These are phyloP conservation scores for Apotomis turbidana DNA, from an alignment of 2,888 invertebrate species.

Conservation along the genomic window DNA sequence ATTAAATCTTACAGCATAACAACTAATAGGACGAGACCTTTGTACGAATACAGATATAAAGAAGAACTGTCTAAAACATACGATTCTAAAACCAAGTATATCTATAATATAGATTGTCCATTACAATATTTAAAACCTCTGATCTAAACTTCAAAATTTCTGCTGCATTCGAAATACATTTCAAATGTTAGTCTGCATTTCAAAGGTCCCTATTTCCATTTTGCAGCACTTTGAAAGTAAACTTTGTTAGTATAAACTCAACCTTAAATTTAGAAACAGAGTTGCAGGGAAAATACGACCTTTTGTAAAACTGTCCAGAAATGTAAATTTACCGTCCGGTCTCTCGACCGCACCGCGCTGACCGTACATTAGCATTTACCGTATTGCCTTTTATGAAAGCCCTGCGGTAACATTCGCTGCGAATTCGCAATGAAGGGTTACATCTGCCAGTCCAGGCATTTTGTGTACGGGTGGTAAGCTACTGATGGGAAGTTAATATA, in stretches of 20 bases:
- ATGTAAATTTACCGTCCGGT: neutral
- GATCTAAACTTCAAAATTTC: constrained; percentile 23
- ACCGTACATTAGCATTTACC: constrained; percentile 24
- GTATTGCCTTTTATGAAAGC: constrained; percentile 20
- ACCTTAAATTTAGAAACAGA: neutral
- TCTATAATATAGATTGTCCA: neutral
- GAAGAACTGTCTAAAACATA: too few species aligned
- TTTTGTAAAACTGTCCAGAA: neutral
- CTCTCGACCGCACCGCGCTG: neutral
- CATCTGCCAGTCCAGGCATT: neutral
- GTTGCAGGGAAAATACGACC: neutral
- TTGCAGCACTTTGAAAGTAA: neutral
- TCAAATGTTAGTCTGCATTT: constrained; percentile 13
- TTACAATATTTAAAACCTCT: constrained; percentile 2
- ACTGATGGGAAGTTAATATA: too few species aligned
- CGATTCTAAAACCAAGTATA: neutral
- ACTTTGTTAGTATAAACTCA: neutral
- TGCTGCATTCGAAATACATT: constrained; percentile 17
- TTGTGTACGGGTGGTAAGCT: too few species aligned
- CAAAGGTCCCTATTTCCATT: constrained; percentile 2
- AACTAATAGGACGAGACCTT: too few species aligned
- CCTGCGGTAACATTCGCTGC: constrained; percentile 16
- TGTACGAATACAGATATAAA: too few species aligned
- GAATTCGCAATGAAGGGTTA: constrained; percentile 27
- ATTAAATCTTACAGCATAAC: too few species aligned